Conservation (phyloP, 2,113 vertebrate genomes). For the Myotis davidii region DNA sequence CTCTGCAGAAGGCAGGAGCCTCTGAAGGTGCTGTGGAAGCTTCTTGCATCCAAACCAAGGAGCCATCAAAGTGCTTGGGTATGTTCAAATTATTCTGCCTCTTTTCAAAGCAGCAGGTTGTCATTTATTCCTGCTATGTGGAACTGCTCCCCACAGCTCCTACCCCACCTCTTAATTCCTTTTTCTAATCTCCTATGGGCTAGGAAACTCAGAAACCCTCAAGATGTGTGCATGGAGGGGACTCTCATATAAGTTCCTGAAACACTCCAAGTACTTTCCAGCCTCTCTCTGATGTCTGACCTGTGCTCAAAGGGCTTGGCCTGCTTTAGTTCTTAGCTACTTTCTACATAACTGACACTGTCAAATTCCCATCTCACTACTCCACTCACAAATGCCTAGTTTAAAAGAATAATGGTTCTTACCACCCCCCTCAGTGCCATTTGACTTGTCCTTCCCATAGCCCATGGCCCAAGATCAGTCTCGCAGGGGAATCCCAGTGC, state of each 20-base stretch:
- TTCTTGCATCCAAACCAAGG: background rate
- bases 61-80: background rate
- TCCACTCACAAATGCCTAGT: background rate
- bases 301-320: background rate
- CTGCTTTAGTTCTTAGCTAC: background rate
- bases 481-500: background rate
- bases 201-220: slow-evolving; percentile 14
- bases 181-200: slow-evolving; percentile 38
- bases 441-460: background rate
- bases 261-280: background rate
- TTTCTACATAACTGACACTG: background rate
- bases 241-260: background rate
- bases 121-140: slow-evolving; percentile 7
- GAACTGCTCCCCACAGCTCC: slow-evolving; percentile 29
- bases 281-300: background rate
- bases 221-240: background rate
- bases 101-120: slow-evolving; percentile 44
- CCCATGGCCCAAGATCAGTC: background rate
- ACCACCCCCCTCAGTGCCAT: background rate
- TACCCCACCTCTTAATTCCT: slow-evolving; percentile 27
- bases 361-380: background rate
- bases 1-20: background rate
- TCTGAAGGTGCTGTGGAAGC: background rate
- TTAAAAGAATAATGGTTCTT: background rate
- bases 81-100: slow-evolving; percentile 37